Base-by-base conservation (phyloP, 2,113 vertebrate genomes). In the Suricata suricatta region DNA sequence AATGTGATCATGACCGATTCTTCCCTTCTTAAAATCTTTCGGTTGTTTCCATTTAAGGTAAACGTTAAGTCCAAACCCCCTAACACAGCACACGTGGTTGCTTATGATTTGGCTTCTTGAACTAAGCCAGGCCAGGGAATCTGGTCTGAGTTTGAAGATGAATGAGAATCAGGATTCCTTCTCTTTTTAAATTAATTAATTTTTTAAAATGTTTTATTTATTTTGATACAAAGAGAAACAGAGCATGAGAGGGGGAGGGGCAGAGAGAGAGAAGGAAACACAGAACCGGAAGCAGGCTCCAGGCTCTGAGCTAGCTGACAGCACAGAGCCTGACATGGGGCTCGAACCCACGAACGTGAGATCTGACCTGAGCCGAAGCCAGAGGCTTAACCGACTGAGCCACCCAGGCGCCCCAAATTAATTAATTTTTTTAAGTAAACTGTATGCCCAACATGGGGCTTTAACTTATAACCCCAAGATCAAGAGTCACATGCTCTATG, bases 91-190 rank as follows among this genome's bases (percentile, higher is more conserved):
- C 57, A 71, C 25, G 12, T 27, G 25, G 14, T 17, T 76, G 69
- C 87, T 87, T 74, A 64, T 88, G 33, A 87, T 88, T 91, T 82
- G 60, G 41, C 52, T 93, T 85, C 50, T 33, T 96, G 50, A 91
- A 54, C 76, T 63, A 76, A 87, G 66, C 21, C 74, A 60, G 38
- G 47, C 38, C 25, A 63, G 41, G 44, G 13, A 92, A 50, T 3
- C 33, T 63, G 35, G 64, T 9, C 29, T 63, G 44, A 87, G 41
- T 80, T 17, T 79, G 35, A 88, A 64, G 64, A 79, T 35, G 17
- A 31, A 88, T 77, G 29, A 31, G n/a, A 79, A 79, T 64, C 21
- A 92, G 60, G 7, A 27, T 63, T 68, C 64, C 38, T 25, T 74
- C 72, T 44, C 72, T 41, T 74, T 47, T 76, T 76, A 9, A 47